These are phyloP conservation scores for Frankliniella intonsa DNA, from an alignment of 2,888 invertebrate species.

Conservation along the genomic window DNA sequence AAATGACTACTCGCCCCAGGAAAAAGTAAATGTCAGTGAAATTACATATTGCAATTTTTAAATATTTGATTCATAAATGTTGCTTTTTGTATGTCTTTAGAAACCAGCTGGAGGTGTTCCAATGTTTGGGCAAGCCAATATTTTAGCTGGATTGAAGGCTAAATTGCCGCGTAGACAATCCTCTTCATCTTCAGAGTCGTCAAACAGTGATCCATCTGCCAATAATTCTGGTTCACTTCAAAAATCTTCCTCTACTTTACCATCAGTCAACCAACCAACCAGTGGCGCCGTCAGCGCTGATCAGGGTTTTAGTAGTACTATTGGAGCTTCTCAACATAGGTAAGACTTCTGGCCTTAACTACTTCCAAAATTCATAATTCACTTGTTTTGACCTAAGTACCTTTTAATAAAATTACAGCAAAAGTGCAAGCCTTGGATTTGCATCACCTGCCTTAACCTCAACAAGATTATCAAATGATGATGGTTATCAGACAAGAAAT, in stretches of 20 bases:
- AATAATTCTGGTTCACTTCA: background rate
- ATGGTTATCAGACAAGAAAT: background rate
- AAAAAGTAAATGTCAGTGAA: background rate
- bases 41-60: background rate
- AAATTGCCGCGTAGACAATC: background rate
- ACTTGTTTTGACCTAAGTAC: no score
- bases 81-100: constrained; percentile 44
- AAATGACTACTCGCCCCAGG: background rate
- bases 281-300: background rate
- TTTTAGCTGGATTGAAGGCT: background rate
- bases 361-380: no score
- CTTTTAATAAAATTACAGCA: background rate
- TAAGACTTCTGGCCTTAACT: background rate
- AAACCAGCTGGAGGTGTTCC: constrained; percentile 59
- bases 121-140: constrained; percentile 51
- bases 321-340: background rate
- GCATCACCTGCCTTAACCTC: background rate
- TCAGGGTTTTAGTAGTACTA: background rate
- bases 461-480: background rate
- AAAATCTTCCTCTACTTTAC: background rate
- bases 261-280: background rate
- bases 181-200: background rate
- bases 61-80: background rate
- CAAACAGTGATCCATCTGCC: background rate
- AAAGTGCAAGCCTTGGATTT: background rate